Base-by-base conservation (phyloP, 2,888 invertebrate species). In the Tiliacea aurago region DNA sequence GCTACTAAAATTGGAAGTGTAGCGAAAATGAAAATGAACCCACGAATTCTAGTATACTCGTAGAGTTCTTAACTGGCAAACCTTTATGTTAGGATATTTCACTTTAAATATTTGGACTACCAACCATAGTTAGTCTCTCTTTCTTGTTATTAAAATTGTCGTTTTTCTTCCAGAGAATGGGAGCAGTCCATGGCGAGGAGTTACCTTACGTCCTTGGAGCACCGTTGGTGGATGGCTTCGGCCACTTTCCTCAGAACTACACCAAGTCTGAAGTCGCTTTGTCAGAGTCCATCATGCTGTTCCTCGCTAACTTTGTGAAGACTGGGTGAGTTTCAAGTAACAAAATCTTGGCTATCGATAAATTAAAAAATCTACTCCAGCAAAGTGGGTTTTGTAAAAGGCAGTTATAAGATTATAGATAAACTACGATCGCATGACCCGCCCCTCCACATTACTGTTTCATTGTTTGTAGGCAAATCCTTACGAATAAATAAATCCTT, bases 131-230 rank as follows among this genome's bases (percentile, higher is more conserved):
- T 28, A 23, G 6, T 11, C 9, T 62, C 6, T 43, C 28, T 28
- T 28, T 28, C 28, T 28, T 28, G 28, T 37, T 37, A 37, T 37
- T 37, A 37, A 37, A 37, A 37, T 37, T 37, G 37, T 37, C 37
- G 0, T 18, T 23, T n/a, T 85, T 84, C 65, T 87, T 85, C 11
- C 96, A 99, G 98, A 97, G 98, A 90, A 98, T 98, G 97, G 99
- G 99, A 47, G 98, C 98, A 0, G 98, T 99, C 2, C 99, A 99
- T 86, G 99, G 99, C 0, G 99, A 99, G 92, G 99, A 99, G 87
- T 95, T 99, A 79, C 98, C 99, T 0, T 99, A 98, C 91, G 97
- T 99, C 79, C 98, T 99, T 89, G 99, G 99, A 62, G 99, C 99
- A 2, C 99, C 99, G 0, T 95, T 99, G 47, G 98, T 98, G 28